Conservation (phyloP, 2,113 vertebrate species). For the Cygnus atratus region DNA sequence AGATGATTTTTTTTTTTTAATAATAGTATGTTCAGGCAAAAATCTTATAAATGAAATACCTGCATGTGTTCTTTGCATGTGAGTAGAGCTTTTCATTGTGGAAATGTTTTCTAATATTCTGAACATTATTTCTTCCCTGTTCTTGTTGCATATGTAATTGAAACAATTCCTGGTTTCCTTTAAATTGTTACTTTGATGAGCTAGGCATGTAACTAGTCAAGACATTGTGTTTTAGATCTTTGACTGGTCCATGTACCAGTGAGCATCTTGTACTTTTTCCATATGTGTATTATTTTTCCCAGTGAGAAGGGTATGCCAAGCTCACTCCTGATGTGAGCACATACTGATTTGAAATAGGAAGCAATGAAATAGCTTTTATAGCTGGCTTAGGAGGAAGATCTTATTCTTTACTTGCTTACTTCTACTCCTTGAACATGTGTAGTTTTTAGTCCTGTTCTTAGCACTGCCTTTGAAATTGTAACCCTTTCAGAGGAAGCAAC, state of each 20-base stretch:
- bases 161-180: neutral
- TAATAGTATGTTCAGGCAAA: neutral
- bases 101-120: neutral
- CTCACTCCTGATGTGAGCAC: neutral
- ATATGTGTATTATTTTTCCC: slow-evolving; percentile 4
- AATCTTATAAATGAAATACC: neutral
- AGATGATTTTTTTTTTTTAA: neutral
- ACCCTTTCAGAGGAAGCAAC: neutral
- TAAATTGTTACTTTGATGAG: neutral
- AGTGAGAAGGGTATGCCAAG: neutral
- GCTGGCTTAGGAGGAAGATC: neutral
- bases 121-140: neutral
- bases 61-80: neutral
- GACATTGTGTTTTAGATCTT: neutral
- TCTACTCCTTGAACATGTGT: neutral
- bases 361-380: slow-evolving; percentile 6
- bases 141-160: neutral
- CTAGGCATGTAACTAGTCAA: neutral
- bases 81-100: neutral
- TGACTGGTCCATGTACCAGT: neutral
- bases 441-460: neutral
- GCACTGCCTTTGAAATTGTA: neutral
- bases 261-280: neutral
- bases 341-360: neutral
- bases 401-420: neutral